A percentile compares a stretch with the other conserved stretches of the same genome.
These are phyloP conservation scores for Suillia variegata DNA, from an alignment of 2,888 invertebrate genomes.

Conservation along the genomic window DNA sequence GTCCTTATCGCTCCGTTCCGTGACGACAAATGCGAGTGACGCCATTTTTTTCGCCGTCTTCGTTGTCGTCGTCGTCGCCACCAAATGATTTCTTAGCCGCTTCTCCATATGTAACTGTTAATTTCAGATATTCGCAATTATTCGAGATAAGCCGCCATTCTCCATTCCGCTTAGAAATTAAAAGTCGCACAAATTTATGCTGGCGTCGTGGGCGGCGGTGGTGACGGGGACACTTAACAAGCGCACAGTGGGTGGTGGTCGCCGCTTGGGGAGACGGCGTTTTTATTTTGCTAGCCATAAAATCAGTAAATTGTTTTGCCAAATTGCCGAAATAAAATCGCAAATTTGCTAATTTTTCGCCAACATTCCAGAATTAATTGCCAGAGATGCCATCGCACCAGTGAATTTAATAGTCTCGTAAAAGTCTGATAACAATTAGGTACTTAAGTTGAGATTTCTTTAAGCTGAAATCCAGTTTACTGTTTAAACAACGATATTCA, in stretches of 20 bases:
- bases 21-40: neutral
- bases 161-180: conserved; percentile 15
- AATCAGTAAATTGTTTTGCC: conserved; percentile 29
- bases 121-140: conserved; percentile 37
- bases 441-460: no score
- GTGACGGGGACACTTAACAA: no score
- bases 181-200: conserved; percentile 16
- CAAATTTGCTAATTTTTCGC: conserved; percentile 1
- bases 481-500: no score
- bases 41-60: conserved; percentile 11
- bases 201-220: conserved; percentile 17
- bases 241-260: conserved; percentile 12
- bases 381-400: neutral
- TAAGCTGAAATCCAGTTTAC: no score
- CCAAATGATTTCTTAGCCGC: neutral
- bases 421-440: neutral
- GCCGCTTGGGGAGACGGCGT: neutral
- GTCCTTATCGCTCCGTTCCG: neutral
- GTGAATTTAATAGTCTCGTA: neutral
- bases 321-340: neutral
- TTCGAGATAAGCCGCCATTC: neutral
- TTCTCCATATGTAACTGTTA: conserved; percentile 39
- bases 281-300: conserved; percentile 30
- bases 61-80: no score
- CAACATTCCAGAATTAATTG: neutral